A percentile compares a stretch with the other conserved stretches of the same genome.
These are phyloP conservation scores for Synergus laeviventris DNA, from an alignment of 2,888 invertebrate species.

Conservation along the genomic window DNA sequence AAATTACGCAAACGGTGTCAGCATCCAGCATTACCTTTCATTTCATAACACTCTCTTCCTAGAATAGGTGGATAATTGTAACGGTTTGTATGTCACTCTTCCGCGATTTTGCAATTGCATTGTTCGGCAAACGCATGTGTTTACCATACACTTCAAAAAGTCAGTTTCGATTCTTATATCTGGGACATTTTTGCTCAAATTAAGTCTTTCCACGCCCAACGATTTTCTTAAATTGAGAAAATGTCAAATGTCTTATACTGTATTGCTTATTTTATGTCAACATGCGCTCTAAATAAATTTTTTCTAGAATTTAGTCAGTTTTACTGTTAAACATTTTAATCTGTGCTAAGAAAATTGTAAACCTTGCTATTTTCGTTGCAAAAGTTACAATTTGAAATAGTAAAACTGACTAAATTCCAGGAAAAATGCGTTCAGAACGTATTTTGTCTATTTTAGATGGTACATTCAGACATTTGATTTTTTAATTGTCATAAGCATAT, in stretches of 20 bases:
- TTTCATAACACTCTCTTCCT: conserved; percentile 30
- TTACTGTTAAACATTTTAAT: no score
- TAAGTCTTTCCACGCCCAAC: neutral
- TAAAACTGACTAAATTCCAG: no score
- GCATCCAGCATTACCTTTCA: conserved; percentile 29
- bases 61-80: conserved; percentile 23
- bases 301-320: no score
- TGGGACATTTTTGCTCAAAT: neutral
- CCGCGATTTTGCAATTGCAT: conserved; percentile 33
- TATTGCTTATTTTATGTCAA: no score
- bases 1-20: conserved; percentile 29
- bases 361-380: no score
- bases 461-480: no score
- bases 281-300: no score
- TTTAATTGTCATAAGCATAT: no score
- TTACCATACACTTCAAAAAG: neutral
- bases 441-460: no score
- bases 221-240: neutral
- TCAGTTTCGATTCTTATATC: neutral
- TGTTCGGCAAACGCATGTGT: conserved; percentile 6
- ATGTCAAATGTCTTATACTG: neutral
- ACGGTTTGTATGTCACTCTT: conserved; percentile 20
- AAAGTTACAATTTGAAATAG: no score
- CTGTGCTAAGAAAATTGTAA: no score
- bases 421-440: no score